Conservation (phyloP, 2,888 invertebrate genomes). For the Dermolepida albohirtum region DNA sequence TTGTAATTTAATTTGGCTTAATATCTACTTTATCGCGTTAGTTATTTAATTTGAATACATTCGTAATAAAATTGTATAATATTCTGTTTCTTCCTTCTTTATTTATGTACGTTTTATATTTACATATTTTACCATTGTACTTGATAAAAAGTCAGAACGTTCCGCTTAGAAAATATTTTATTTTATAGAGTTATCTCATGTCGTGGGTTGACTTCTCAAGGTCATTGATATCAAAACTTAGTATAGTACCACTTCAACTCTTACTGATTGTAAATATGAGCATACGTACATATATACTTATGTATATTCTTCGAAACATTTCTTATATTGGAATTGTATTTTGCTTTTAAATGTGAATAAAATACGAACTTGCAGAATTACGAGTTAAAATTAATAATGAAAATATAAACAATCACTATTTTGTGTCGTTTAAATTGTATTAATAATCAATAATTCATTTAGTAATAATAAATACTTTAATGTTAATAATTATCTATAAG, state of each 20-base stretch:
- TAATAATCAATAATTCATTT: too few species aligned
- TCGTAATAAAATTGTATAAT: background rate
- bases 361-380: too few species aligned
- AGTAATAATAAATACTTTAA: too few species aligned
- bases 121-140: conserved; percentile 13
- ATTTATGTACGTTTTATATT: conserved; percentile 4
- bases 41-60: too few species aligned
- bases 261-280: conserved; percentile 12
- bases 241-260: conserved; percentile 13
- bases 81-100: conserved; percentile 6
- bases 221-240: conserved; percentile 35
- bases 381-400: too few species aligned
- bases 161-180: conserved; percentile 32
- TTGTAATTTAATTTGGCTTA: too few species aligned
- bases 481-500: too few species aligned
- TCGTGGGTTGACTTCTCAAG: conserved; percentile 40
- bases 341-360: background rate
- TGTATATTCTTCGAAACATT: conserved; percentile 13
- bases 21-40: too few species aligned
- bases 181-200: conserved; percentile 38
- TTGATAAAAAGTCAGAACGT: conserved; percentile 32
- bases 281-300: too few species aligned
- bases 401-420: too few species aligned
- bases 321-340: background rate
- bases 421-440: too few species aligned